Conservation (phyloP, 23 tunicate genomes). For the Trididemnum nubilum region DNA sequence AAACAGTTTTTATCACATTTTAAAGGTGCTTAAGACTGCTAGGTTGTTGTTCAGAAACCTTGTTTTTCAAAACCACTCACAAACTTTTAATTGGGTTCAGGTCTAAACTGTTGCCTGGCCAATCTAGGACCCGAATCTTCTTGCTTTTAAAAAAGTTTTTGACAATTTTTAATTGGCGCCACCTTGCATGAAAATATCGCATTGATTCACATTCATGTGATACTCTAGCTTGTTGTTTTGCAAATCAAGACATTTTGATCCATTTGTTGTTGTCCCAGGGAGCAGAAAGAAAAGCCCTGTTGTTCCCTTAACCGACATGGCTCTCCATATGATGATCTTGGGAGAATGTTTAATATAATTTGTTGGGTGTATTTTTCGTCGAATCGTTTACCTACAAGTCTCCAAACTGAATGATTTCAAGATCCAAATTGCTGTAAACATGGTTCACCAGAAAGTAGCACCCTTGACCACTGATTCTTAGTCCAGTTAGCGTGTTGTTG, state of each 20-base stretch:
- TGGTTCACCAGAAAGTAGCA: constrained; percentile 27
- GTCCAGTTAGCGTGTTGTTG: constrained; percentile 19
- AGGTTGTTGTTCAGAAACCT: constrained; percentile 28
- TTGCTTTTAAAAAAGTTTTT: constrained; percentile 6
- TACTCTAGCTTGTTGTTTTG: constrained; percentile 19
- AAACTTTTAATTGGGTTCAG: constrained; percentile 28
- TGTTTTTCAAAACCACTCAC: constrained; percentile 22
- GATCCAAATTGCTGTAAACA: constrained; percentile 33
- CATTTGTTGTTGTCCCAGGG: constrained; percentile 30
- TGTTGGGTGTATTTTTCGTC: constrained; percentile 30
- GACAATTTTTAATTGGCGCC: constrained; percentile 15
- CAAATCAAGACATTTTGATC: constrained; percentile 14
- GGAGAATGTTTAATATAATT: constrained; percentile 28
- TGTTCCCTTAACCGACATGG: not conserved
- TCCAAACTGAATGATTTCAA: constrained; percentile 5
- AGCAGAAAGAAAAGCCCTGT: constrained; percentile 13
- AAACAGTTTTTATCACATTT: constrained; percentile 21
- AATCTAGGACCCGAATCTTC: constrained; percentile 23
- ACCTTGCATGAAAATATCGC: constrained; percentile 17
- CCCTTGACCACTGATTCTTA: constrained; percentile 11
- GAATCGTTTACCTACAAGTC: constrained; percentile 13
- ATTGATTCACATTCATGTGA: constrained; percentile 14
- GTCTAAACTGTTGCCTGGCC: constrained; percentile 31
- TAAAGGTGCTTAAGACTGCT: constrained; percentile 15
- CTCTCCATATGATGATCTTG: constrained; percentile 31